Base-by-base conservation (phyloP, 1,140 invertebrate genomes). In the Drosophila suzukii region DNA sequence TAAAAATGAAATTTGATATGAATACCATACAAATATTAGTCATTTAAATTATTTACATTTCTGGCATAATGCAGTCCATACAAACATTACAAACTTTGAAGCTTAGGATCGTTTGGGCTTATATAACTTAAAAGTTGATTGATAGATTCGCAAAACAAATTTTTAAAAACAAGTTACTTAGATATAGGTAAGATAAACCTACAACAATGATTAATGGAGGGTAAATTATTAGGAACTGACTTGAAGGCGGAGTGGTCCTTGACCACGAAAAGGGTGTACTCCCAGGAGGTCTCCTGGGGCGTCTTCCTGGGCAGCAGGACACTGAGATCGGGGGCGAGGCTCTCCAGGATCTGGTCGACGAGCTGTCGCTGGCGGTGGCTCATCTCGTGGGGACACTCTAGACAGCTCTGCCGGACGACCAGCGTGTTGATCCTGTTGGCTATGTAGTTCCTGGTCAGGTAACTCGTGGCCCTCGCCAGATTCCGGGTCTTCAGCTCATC, bases 181-280 rank as follows among this genome's bases (percentile, higher is more conserved):
- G 3, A 27, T 27, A 27, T 3, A 27, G 3, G 5, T 27, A 27
- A 27, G 3, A 24, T 24, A 24, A 24, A 24, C 27, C 27, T 1
- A 27, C 0, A 27, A 27, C 20, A 20, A 20, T 20, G 20, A 20
- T 20, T 20, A 20, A 20, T 20, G 20, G 20, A 20, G 20, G 20
- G 20, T 20, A 20, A 20, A 20, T 20, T 20, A 20, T 20, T 20
- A 20, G 20, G 20, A 34, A 34, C 79, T 70, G 41, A 88, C 83
- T 63, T 17, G 27, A 83, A 82, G 1, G 72, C 63, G 1, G 8
- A 1, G 5, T 60, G 27, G 27, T 58, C 7, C 32, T 78, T 79
- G 47, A 82, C 68, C 44, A 88, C 67, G 27, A 88, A 80, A 6
- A 88, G 65, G 7, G 67, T 77, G 27, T 88, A 88, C 38, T 88